Conservation (phyloP, 2,888 invertebrate genomes). For the Biston stratarius region DNA sequence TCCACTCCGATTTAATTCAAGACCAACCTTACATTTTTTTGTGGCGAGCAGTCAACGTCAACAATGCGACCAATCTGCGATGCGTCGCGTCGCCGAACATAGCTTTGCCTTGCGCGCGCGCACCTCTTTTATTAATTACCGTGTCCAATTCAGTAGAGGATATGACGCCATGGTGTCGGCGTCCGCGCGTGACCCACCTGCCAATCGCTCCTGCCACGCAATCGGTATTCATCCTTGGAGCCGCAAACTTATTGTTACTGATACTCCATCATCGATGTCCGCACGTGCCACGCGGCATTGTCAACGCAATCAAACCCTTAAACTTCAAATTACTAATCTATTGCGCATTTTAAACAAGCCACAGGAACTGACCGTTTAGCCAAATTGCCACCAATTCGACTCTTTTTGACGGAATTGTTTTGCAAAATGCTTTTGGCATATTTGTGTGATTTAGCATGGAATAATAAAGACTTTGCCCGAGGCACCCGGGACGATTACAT, state of each 20-base stretch:
- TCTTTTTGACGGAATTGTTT: conserved; percentile 20
- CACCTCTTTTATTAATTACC: conserved; percentile 84
- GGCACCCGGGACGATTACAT: conserved; percentile 19
- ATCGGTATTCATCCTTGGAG: conserved; percentile 78
- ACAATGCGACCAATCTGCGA: conserved; percentile 69
- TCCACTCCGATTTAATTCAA: conserved; percentile 34
- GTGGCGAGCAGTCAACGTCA: conserved; percentile 55
- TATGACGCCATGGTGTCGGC: conserved; percentile 81
- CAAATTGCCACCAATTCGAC: conserved; percentile 46
- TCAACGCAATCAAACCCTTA: conserved; percentile 36
- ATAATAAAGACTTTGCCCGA: conserved; percentile 43
- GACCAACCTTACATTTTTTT: conserved; percentile 33
- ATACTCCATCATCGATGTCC: conserved; percentile 32
- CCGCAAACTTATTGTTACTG: conserved; percentile 67
- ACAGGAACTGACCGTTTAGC: conserved; percentile 50
- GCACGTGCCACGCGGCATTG: conserved; percentile 58
- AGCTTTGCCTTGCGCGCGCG: conserved; percentile 72
- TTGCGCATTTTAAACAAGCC: conserved; percentile 54
- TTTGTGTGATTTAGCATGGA: conserved; percentile 37
- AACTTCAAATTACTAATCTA: conserved; percentile 50
- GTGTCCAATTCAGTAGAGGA: conserved; percentile 81
- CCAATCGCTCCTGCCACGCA: conserved; percentile 73
- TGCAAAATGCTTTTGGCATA: conserved; percentile 29
- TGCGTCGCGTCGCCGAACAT: conserved; percentile 75
- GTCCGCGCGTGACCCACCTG: conserved; percentile 79